Base-by-base conservation (phyloP, 2,797 vertebrate species). In the Lophotriccus pileatus region DNA sequence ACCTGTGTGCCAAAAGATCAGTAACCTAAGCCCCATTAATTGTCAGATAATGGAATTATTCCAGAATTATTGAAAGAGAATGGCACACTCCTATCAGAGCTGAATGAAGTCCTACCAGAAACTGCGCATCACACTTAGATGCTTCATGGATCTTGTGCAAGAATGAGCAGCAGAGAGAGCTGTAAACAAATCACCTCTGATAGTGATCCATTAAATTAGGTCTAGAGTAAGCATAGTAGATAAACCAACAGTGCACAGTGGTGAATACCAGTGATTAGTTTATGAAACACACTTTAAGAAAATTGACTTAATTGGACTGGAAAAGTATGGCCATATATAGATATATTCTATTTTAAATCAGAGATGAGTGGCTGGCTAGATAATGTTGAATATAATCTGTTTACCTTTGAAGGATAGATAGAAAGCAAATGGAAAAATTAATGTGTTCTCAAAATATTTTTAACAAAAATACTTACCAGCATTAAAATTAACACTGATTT, bases 281-380 rank as follows among this genome's bases (percentile, higher is more conserved):
- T 87, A 80, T 58, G 78, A 85, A 95, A 95, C n/a, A 56, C 13
- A 28, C n/a, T 94, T 92, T 76, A 87, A 94, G 34, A 46, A 93
- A 87, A 68, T 87, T 83, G 90, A 67, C n/a, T 76, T n/a, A 53
- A 46, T 41, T 77, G 12, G 3, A 67, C 21, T 83, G 5, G 15
- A 59, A 83, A 76, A 47, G 3, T 19, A 46, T 43, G 20, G 22
- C 7, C 19, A 32, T 53, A 25, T 66, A 44, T 14, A 50, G 22
- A 84, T 17, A 46, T 32, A 15, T 37, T 52, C 12, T 55, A 43
- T 75, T 92, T 84, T 50, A 80, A 92, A 83, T 72, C 37, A n/a
- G 27, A 95, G 15, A 67, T 14, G 7, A 76, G 19, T 44, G 9
- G 3, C 20, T 68, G 60, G 7, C 17, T 69, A 90, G 58, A 36